phyloP scores from a whole-genome alignment of 2,888 invertebrate species.

The Chloroclystis v-ata region DNA sequence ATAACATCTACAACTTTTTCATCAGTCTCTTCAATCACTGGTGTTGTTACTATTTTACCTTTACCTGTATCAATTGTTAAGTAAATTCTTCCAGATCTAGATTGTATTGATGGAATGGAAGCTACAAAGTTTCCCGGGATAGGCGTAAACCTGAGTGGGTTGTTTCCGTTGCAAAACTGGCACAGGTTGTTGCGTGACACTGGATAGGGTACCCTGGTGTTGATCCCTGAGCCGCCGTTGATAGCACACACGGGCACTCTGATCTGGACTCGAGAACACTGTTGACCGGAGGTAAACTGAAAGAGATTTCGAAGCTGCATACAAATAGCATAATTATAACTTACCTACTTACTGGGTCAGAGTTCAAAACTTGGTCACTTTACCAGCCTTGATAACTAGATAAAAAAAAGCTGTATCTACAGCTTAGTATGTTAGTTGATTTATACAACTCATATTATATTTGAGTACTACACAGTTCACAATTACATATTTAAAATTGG shows the following conservation, averaged over 20 bases:
- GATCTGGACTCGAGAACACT: conserved; percentile 9
- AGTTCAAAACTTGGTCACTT: too few relatives aligned
- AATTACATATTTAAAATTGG: too few relatives aligned
- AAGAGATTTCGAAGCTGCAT: conserved; percentile 9
- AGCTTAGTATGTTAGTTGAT: too few relatives aligned
- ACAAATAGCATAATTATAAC: too few relatives aligned
- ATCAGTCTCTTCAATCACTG: conserved; percentile 8
- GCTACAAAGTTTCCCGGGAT: conserved; percentile 22
- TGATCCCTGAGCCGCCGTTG: conserved; percentile 1
- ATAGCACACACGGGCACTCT: conserved; percentile 11
- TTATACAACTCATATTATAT: too few relatives aligned
- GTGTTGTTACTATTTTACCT: conserved; percentile 1
- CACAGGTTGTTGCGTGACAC: conserved; percentile 16
- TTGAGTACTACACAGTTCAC: too few relatives aligned
- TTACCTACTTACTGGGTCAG: too few relatives aligned
- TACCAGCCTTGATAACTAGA: too few relatives aligned
- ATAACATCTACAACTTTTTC: conserved; percentile 14
- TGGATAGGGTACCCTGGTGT: conserved; percentile 9
- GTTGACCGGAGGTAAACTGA: conserved; percentile 12
- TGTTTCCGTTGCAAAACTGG: conserved; percentile 14
- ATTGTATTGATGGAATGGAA: conserved; percentile 26
- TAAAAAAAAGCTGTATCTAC: too few relatives aligned
- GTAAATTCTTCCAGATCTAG: conserved; percentile 26
- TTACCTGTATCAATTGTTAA: conserved; percentile 37
- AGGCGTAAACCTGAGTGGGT: conserved; percentile 3